phyloP scores from a whole-genome alignment of 2,888 invertebrate genomes.

The Deilephila elpenor region DNA sequence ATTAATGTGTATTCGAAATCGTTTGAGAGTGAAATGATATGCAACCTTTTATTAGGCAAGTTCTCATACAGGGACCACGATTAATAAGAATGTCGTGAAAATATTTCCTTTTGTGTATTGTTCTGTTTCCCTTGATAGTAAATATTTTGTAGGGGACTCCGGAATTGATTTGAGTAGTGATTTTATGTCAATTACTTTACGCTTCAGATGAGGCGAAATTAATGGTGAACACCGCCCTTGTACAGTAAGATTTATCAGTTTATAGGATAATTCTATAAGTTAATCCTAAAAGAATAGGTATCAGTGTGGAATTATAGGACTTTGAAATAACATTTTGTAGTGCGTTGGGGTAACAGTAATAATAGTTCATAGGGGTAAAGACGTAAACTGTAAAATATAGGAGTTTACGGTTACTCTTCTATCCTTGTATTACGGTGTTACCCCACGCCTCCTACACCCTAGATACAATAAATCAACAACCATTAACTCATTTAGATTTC shows the following conservation, averaged over 20 bases:
- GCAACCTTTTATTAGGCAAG: slow-evolving; percentile 76
- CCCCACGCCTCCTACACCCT: too few species aligned
- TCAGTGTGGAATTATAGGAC: too few species aligned
- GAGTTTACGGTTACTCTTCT: too few species aligned
- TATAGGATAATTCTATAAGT: neutral
- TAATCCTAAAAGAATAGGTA: neutral
- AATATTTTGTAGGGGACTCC: slow-evolving; percentile 4
- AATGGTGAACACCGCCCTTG: neutral
- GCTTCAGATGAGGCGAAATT: neutral
- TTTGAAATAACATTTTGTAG: too few species aligned
- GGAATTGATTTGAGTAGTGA: slow-evolving; percentile 1
- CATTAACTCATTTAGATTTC: too few species aligned
- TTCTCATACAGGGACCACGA: slow-evolving; percentile 61
- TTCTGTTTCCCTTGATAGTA: slow-evolving; percentile 23
- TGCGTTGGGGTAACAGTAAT: too few species aligned
- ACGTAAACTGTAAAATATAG: too few species aligned
- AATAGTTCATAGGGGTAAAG: too few species aligned
- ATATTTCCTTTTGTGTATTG: slow-evolving; percentile 24
- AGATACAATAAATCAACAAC: too few species aligned
- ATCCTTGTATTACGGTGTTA: too few species aligned
- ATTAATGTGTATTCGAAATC: slow-evolving; percentile 66
- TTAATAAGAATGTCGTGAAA: slow-evolving; percentile 24
- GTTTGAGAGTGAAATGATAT: slow-evolving; percentile 81
- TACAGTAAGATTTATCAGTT: neutral
- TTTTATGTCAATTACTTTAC: neutral